Base-by-base conservation (phyloP, 2,113 vertebrate species). In the Calyptomena viridis region DNA sequence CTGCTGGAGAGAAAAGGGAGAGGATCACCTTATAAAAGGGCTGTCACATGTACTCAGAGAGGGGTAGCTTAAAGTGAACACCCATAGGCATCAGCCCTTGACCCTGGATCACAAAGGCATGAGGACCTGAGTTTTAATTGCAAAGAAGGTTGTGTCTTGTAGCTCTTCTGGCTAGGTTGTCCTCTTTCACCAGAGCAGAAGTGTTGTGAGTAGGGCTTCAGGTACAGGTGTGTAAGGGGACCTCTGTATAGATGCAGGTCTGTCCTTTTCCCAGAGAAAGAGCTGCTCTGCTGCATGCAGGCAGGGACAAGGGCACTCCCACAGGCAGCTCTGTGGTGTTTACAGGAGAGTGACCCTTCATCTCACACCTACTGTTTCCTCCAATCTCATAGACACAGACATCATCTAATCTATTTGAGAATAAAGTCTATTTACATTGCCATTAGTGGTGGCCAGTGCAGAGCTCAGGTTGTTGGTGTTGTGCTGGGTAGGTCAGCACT, bases 401-500 rank as follows among this genome's bases (percentile, higher is more conserved):
- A 42, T 16, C 11, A 9, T 5, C 55, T 31, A 0, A 37, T 20
- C 21, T 37, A 1, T 6, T 12, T 13, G 27, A 39, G 46, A 80
- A 28, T 2, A 19, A 27, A 80, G 60, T 5, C 13, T 52, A 5
- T 39, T 69, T 10, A 1, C 30, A 1, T 11, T 27, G 79, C 28
- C 5, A 1, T 11, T 35, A 7, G 5, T 1, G 1, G 42, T 1
- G 12, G 47, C 31, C 1, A 1, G 63, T 10, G 22, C 46, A 12
- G 71, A 74, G 42, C 50, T 59, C 35, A 3, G 49, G 30, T 50
- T 15, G 49, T 35, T 24, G 47, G 6, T 25, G 56, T 4, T 30
- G 52, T 0, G 0, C 1, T 44, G 42, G 24, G 62, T 5, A 1
- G 47, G 56, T 15, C 44, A 31, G 78, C 0, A 0, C 2, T 33